Evolutionary conservation across 2,113 vertebrate species (phyloP).

Genomic region (Leucopternis melanops): DNA sequence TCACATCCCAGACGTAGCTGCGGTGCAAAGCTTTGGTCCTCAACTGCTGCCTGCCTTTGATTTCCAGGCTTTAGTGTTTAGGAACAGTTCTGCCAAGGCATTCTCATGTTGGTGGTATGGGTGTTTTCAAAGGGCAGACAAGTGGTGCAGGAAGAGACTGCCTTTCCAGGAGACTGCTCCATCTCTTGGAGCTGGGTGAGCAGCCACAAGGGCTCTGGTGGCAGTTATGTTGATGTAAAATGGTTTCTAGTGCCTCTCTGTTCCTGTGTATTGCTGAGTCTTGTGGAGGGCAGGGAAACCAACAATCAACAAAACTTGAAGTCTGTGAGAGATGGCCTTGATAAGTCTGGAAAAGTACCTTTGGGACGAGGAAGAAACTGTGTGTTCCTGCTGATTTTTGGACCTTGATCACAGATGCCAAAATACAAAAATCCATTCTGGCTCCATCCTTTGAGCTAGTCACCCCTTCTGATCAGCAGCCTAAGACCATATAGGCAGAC

Average conservation of each 20-base stretch:
- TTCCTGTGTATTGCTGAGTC: background rate
- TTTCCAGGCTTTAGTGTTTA: background rate
- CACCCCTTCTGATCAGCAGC: background rate
- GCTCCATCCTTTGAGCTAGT: background rate
- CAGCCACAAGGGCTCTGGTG: background rate
- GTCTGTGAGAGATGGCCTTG: background rate
- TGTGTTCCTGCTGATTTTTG: background rate
- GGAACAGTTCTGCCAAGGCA: background rate
- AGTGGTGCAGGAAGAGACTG: background rate
- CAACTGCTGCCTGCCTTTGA: background rate
- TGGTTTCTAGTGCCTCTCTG: background rate
- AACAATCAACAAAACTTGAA: background rate
- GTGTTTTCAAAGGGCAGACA: background rate
- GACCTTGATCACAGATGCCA: background rate
- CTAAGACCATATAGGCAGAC: background rate
- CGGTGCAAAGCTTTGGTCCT: background rate
- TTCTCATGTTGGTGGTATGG: background rate
- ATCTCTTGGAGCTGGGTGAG: background rate
- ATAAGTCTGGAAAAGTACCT: background rate
- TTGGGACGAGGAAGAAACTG: background rate
- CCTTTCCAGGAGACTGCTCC: background rate
- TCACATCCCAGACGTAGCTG: background rate
- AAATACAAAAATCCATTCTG: background rate
- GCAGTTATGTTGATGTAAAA: background rate
- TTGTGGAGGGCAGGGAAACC: fast-evolving